Evolutionary conservation across 2,113 vertebrate genomes (phyloP).

Genomic region (Paratilapia polleni): DNA sequence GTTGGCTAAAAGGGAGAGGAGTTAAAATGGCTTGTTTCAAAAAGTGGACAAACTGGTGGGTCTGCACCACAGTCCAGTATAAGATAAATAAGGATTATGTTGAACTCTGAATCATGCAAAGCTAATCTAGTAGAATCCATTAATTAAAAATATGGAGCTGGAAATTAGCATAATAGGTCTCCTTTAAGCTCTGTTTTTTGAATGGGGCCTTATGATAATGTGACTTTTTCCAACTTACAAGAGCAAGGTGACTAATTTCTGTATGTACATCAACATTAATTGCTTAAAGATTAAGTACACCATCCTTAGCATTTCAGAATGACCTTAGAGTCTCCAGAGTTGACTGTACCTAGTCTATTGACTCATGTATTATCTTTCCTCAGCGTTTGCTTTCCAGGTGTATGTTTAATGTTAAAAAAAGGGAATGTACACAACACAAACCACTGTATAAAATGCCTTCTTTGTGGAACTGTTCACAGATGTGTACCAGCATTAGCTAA

Average conservation of each 20-base stretch:
- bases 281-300: slow-evolving; percentile 7
- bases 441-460: slow-evolving; percentile 64
- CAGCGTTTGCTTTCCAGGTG: slow-evolving; percentile 58
- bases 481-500: slow-evolving; percentile 54
- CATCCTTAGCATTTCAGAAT: neutral
- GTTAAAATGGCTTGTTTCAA: neutral
- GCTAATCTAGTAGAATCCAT: neutral
- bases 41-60: too few relatives aligned
- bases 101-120: neutral
- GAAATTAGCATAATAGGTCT: neutral
- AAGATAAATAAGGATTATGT: neutral
- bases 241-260: slow-evolving; percentile 12
- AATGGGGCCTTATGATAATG: slow-evolving; percentile 69
- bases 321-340: slow-evolving; percentile 17
- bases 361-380: slow-evolving; percentile 14
- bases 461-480: slow-evolving; percentile 55
- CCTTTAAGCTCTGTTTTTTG: slow-evolving; percentile 33
- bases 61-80: neutral
- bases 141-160: neutral
- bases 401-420: slow-evolving; percentile 29
- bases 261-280: slow-evolving; percentile 11
- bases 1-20: neutral
- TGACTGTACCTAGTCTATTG: slow-evolving; percentile 23
- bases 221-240: slow-evolving; percentile 22
- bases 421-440: slow-evolving; percentile 54